Conservation (phyloP, 2,113 vertebrate genomes). For the Bos taurus region ARS-UCD2.0 NC_037332.1:95436501-95437000, state of each 20-base stretch:
- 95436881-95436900: neutral
- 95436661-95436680: too few relatives aligned
- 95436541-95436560: too few relatives aligned
- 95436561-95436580: too few relatives aligned
- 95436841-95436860: neutral
- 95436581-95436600: too few relatives aligned
- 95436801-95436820: neutral
- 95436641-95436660: too few relatives aligned
- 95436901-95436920: neutral
- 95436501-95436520: too few relatives aligned
- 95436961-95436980: neutral
- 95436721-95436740: too few relatives aligned
- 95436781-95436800: neutral
- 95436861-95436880: neutral
- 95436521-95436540: too few relatives aligned
- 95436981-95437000: neutral
- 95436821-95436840: neutral
- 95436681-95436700: too few relatives aligned
- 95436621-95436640: too few relatives aligned
- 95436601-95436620: too few relatives aligned
- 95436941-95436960: neutral
- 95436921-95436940: neutral
- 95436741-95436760: neutral
- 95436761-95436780: neutral
- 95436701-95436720: too few relatives aligned